Evolutionary conservation across 53 echinoderm and acorn worm genomes (phyloP).

Genomic region (Actinopyga echinites): DNA sequence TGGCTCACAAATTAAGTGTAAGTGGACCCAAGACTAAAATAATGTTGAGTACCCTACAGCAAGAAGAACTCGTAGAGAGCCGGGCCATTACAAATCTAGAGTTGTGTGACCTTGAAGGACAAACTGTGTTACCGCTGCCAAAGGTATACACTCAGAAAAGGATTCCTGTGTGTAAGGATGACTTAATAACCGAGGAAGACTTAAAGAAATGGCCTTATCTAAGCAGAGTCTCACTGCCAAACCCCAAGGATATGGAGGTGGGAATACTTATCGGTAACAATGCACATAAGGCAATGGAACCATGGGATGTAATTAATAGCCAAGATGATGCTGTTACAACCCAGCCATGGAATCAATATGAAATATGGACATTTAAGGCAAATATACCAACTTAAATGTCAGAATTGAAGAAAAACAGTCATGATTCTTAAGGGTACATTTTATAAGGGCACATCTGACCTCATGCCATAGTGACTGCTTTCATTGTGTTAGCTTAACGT

Average conservation of each 20-base stretch:
- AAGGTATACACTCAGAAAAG: conserved; percentile 15
- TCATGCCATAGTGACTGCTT: no score
- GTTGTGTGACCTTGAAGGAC: conserved; percentile 38
- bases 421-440: no score
- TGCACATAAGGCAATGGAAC: conserved; percentile 55
- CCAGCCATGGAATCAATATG: no score
- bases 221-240: conserved; percentile 11
- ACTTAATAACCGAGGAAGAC: not conserved
- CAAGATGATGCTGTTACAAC: no score
- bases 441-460: no score
- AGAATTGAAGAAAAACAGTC: no score
- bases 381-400: no score
- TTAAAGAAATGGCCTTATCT: conserved; percentile 1
- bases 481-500: no score
- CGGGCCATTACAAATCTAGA: conserved; percentile 20
- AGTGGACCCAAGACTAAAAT: conserved; percentile 7
- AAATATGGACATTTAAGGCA: no score
- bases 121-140: conserved; percentile 41
- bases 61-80: conserved; percentile 1
- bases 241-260: not conserved
- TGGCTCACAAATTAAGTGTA: not conserved
- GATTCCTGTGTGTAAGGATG: conserved; percentile 34
- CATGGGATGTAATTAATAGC: conserved; percentile 57
- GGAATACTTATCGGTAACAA: conserved; percentile 48
- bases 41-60: not conserved